Percentiles rank a stretch among this genome's conserved stretches.
Conservation (phyloP, 2,797 vertebrate species). For the Labeo calbasu region DNA sequence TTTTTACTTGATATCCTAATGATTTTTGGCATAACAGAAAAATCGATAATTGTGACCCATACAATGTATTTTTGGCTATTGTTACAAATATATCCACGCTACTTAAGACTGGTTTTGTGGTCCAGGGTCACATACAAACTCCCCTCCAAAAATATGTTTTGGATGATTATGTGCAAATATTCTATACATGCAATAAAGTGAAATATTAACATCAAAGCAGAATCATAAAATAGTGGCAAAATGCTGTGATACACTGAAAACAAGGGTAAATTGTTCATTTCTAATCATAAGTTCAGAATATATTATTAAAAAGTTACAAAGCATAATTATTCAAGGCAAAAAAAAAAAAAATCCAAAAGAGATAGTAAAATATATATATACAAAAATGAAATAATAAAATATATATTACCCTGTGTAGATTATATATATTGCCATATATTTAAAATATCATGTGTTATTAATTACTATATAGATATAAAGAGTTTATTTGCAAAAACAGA, state of each 20-base stretch:
- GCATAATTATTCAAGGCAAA: background rate
- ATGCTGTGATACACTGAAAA: background rate
- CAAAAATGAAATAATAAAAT: background rate
- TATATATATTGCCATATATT: background rate
- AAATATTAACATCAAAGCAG: background rate
- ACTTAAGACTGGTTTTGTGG: too few relatives aligned
- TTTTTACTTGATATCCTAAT: too few relatives aligned
- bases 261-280: background rate
- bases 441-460: background rate
- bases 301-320: background rate
- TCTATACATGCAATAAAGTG: background rate
- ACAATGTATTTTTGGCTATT: too few relatives aligned
- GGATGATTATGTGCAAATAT: conserved; percentile 23
- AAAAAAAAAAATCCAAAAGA: background rate
- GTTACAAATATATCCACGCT: too few relatives aligned
- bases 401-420: conserved; percentile 14
- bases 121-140: background rate
- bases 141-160: background rate
- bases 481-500: too few relatives aligned
- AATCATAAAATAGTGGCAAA: background rate
- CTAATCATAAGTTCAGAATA: background rate
- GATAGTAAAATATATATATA: background rate
- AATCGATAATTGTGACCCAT: too few relatives aligned
- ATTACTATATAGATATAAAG: background rate
- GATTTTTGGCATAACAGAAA: too few relatives aligned